phyloP scores from a whole-genome alignment of 2,888 invertebrate species.

The Synergus itoensis region DNA sequence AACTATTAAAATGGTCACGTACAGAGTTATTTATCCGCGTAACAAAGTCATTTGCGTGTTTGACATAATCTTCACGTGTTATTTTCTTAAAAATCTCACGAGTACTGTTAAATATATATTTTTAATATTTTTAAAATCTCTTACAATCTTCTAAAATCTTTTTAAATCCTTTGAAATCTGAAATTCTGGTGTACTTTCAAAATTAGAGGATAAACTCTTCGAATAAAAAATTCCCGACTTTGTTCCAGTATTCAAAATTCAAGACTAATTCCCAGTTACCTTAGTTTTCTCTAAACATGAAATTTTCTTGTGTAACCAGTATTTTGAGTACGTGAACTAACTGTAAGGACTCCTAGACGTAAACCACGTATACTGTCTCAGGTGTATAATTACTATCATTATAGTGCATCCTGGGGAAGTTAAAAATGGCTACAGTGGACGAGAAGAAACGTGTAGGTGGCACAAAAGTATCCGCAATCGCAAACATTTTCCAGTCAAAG shows the following conservation, averaged over 20 bases:
- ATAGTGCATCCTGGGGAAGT: constrained; percentile 37
- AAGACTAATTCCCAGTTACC: too few relatives aligned
- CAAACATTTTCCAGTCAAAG: constrained; percentile 90
- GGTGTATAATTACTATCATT: constrained; percentile 31
- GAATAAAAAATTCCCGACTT: too few relatives aligned
- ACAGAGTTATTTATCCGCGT: background rate
- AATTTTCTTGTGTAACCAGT: background rate
- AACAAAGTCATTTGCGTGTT: constrained; percentile 8
- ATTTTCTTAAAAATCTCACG: background rate
- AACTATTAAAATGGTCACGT: background rate
- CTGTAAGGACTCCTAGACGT: background rate
- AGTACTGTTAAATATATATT: background rate
- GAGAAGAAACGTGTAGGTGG: constrained; percentile 84
- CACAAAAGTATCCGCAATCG: constrained; percentile 94
- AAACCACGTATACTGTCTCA: background rate
- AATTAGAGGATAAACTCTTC: too few relatives aligned
- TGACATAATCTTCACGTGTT: background rate
- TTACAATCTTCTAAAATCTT: too few relatives aligned
- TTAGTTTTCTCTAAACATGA: background rate
- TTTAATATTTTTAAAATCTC: background rate
- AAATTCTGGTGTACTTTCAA: too few relatives aligned
- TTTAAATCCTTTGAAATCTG: too few relatives aligned
- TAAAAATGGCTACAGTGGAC: constrained; percentile 82
- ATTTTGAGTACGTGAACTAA: background rate
- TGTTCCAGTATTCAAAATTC: too few relatives aligned